Conservation (phyloP, 2,113 vertebrate genomes). For the Albula glossodonta region DNA sequence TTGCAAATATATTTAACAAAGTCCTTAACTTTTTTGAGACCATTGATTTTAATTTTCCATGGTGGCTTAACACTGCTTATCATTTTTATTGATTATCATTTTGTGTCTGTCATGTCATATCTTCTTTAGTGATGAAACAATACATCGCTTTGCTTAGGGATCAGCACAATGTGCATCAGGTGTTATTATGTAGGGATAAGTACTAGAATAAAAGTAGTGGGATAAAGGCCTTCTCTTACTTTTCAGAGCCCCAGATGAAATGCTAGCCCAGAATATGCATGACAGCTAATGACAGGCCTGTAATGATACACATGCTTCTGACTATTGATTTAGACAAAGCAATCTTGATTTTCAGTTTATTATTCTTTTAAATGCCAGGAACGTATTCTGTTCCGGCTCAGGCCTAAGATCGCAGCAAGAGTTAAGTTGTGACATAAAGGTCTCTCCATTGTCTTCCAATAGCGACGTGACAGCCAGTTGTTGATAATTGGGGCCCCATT, state of each 20-base stretch:
- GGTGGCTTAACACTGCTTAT: too few relatives aligned
- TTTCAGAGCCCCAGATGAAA: neutral
- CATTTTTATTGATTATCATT: too few relatives aligned
- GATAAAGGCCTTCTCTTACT: too few relatives aligned
- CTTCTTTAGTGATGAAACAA: too few relatives aligned
- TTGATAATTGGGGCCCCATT: slow-evolving; percentile 43
- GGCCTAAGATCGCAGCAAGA: slow-evolving; percentile 17
- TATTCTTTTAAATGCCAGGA: slow-evolving; percentile 53
- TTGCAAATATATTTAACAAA: neutral
- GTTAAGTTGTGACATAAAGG: slow-evolving; percentile 32
- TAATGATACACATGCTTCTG: slow-evolving; percentile 6
- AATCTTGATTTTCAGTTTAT: slow-evolving; percentile 32
- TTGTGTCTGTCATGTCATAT: too few relatives aligned
- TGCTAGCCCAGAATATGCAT: slow-evolving; percentile 18
- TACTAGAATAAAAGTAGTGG: neutral
- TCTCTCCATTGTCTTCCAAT: slow-evolving; percentile 33
- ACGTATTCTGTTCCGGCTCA: slow-evolving; percentile 35
- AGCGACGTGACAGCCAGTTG: slow-evolving; percentile 29
- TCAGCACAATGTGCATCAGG: neutral
- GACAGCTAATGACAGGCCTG: slow-evolving; percentile 14
- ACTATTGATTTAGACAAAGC: slow-evolving; percentile 28
- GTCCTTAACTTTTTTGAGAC: neutral
- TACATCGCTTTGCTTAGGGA: too few relatives aligned
- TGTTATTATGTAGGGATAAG: neutral
- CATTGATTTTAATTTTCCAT: too few relatives aligned